Evolutionary conservation across 2,797 vertebrate species (phyloP), one percentile per base, ranked within the genome.

Genomic region (Cryptoblepharus egeriae): DNA sequence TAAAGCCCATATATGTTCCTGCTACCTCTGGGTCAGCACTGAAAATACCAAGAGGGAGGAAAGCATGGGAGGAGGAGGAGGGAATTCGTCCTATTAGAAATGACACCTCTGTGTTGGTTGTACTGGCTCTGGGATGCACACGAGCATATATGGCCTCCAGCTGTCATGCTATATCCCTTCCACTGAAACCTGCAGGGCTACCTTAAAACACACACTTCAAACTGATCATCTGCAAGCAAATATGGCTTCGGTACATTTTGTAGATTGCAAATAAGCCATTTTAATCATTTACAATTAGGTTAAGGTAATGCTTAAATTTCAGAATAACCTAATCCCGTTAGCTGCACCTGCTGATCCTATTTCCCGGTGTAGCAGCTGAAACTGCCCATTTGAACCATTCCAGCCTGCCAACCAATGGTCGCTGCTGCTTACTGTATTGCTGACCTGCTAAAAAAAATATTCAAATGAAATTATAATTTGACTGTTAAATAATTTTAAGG

Each of bases 1-100:
- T 85, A 64, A 85, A 80, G 80, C 52, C 70, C 64, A 58, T 55
- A 58, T 42, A 80, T 2, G 12, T 32, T 85, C 9, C 39, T 35
- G 39, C 81, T 39, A 49, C 64, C 35, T 64, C 4, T 11, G 28
- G 69, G 35, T 65, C 74, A 60, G 22, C 7, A 22, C 16, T 58
- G 49, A 75, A 75, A 49, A 79, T 60, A 30, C 22, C 39, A 60
- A 61, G 65, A 39, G 65, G 58, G 13, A 67, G 22, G 52, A 49
- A 65, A 49, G 8, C 3, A 49, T 60, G 39, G 12, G 2, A 64
- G 20, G 12, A 37, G n/a, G 22, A 49, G 49, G 20, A n/a, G 24
- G 52, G 20, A 49, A 69, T 71, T 22, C 26, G 5, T 28, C 22
- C 10, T 28, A 11, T 4, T n/a, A n/a, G n/a, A n/a, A n/a, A n/a